Evolutionary conservation across 1,140 invertebrate species (phyloP).

Genomic region (Drosophila arizonae): DNA sequence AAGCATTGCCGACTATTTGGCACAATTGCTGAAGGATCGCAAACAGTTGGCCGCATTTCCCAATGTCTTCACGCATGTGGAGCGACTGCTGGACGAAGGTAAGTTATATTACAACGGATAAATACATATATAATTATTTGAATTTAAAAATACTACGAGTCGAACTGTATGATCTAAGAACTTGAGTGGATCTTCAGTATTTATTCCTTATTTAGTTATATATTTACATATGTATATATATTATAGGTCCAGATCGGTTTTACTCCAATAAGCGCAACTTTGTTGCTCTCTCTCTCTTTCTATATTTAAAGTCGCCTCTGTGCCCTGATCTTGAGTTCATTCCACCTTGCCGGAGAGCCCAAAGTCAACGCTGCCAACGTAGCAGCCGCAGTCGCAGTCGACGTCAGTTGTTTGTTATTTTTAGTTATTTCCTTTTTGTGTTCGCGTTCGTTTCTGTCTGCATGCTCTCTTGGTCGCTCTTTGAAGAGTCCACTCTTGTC

Average conservation of each 20-base stretch:
- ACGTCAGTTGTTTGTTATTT: slow-evolving; percentile 72
- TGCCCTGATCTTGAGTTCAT: slow-evolving; percentile 68
- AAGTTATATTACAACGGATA: slow-evolving; percentile 20
- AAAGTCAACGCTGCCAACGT: slow-evolving; percentile 49
- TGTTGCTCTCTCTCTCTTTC: slow-evolving; percentile 32
- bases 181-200: no score
- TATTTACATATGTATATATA: no score
- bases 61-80: slow-evolving; percentile 99
- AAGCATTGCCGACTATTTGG: slow-evolving; percentile 99
- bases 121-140: background rate
- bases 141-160: background rate
- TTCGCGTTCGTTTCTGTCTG: slow-evolving; percentile 58
- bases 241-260: background rate
- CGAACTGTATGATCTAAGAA: no score
- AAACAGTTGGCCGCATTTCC: slow-evolving; percentile 99
- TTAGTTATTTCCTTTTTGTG: slow-evolving; percentile 80
- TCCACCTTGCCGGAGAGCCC: slow-evolving; percentile 70
- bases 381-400: background rate
- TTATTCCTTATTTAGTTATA: no score
- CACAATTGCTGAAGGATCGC: slow-evolving; percentile 99
- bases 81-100: slow-evolving; percentile 99
- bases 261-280: slow-evolving; percentile 41
- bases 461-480: slow-evolving; percentile 22
- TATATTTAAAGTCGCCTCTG: slow-evolving; percentile 41
- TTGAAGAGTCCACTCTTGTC: slow-evolving; percentile 16